Evolutionary conservation across 2,113 vertebrate genomes (phyloP).

Genomic region (Pungitius pungitius): DNA sequence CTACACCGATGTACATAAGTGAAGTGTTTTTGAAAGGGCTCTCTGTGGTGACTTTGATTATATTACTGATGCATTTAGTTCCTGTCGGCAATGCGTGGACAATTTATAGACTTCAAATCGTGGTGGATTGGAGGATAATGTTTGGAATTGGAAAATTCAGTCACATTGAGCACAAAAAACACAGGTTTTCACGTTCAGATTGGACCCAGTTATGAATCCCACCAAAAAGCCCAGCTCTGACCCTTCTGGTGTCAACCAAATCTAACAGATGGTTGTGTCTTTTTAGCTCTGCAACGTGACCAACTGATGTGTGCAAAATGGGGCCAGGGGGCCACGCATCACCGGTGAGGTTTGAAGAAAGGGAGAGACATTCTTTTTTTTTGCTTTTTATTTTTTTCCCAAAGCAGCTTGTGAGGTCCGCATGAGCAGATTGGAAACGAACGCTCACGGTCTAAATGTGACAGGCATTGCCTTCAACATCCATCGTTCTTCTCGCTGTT

Average conservation of each 20-base stretch:
- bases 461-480: not conserved
- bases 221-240: no score
- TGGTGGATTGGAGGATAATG: not conserved
- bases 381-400: no score
- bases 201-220: not conserved
- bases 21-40: not conserved
- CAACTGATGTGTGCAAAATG: not conserved
- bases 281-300: slow-evolving; percentile 1
- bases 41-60: not conserved
- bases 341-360: not conserved
- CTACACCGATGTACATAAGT: slow-evolving; percentile 12
- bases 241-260: not conserved
- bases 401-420: not conserved
- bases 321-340: not conserved
- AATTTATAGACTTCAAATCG: not conserved
- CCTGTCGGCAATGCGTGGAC: no score
- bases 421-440: not conserved
- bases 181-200: not conserved
- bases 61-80: slow-evolving; percentile 9
- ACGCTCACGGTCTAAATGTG: not conserved
- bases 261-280: slow-evolving; percentile 10
- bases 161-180: not conserved
- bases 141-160: no score
- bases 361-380: not conserved
- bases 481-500: slow-evolving; percentile 9